Evolutionary conservation across 2,113 vertebrate species (phyloP), one percentile per base, ranked within the genome.

Genomic region (Gallinago paraguaiae): DNA sequence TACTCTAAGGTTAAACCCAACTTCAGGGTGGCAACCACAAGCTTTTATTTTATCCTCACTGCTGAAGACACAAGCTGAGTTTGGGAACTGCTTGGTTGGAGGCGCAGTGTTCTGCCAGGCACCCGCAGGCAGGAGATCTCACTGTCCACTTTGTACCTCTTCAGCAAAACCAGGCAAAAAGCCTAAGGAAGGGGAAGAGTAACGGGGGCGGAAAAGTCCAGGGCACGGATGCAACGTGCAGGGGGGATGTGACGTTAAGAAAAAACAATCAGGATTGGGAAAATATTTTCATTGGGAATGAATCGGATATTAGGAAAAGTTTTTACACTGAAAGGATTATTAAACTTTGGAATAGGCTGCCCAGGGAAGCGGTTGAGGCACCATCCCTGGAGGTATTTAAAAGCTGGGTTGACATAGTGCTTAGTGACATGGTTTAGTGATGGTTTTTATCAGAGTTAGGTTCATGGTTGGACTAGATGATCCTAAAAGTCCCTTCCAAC

Each of bases 251-350:
- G 23, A 10, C 10, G 1, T 23, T 23, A 43, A 24, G 3, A 1
- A 88, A 77, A 67, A 88, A 9, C 0, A 24, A 7, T 80, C 30
- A 45, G 16, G 16, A 77, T 31, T n/a, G 1, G 17, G 74, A 35
- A 78, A 54, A 7, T 0, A 1, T 17, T 46, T 25, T 28, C 2
- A 23, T 20, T 57, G 31, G 35, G 78, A 54, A 64, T 0, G 0
- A 53, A 53, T 6, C 17, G 51, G 51, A 30, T 54, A 54, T 30
- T 54, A 30, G 53, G 28, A 54, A 27, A 54, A 54, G 28, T 30
- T 9, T 54, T 54, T 17, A 54, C 28, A 30, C 53, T 30, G 28
- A 17, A 54, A 54, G 53, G 27, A 28, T 54, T 30, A 54, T 54
- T 30, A 54, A 54, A 16, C 53, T 5, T 54, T 16, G 28, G 53